Conservation (phyloP, 1,140 invertebrate genomes). For the Drosophila persimilis region DNA sequence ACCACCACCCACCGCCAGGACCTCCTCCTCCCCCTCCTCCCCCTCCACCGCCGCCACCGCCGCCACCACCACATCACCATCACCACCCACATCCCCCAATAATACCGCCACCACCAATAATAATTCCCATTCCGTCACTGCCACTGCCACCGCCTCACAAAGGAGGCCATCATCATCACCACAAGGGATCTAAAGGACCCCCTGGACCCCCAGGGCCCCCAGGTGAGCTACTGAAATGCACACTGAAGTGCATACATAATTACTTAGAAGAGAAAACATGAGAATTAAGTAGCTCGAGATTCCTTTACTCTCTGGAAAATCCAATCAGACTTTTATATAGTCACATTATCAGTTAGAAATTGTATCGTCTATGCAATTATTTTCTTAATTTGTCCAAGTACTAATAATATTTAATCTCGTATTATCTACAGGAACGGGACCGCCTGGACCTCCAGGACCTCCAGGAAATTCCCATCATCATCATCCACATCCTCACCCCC, state of each 20-base stretch:
- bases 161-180: conserved; percentile 21
- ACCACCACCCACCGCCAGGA: conserved; percentile 2
- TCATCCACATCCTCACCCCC: conserved; percentile 10
- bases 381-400: neutral
- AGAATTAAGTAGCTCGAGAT: too few species aligned
- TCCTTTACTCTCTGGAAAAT: too few species aligned
- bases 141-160: conserved; percentile 16
- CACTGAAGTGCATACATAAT: neutral
- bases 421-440: conserved; percentile 5
- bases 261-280: too few species aligned
- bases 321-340: neutral
- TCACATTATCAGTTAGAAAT: neutral
- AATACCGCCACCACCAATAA: conserved; percentile 2
- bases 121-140: conserved; percentile 11
- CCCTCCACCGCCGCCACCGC: conserved; percentile 7
- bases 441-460: conserved; percentile 40
- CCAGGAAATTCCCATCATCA: conserved; percentile 17
- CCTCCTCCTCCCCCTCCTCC: neutral
- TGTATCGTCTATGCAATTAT: too few species aligned
- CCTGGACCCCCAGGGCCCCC: conserved; percentile 35
- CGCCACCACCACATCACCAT: conserved; percentile 9
- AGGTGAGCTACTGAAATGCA: conserved; percentile 6
- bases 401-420: neutral
- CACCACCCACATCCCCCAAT: conserved; percentile 7
- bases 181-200: conserved; percentile 24